Conservation (phyloP, 2,113 vertebrate genomes). For the Zosterops japonicus region DNA sequence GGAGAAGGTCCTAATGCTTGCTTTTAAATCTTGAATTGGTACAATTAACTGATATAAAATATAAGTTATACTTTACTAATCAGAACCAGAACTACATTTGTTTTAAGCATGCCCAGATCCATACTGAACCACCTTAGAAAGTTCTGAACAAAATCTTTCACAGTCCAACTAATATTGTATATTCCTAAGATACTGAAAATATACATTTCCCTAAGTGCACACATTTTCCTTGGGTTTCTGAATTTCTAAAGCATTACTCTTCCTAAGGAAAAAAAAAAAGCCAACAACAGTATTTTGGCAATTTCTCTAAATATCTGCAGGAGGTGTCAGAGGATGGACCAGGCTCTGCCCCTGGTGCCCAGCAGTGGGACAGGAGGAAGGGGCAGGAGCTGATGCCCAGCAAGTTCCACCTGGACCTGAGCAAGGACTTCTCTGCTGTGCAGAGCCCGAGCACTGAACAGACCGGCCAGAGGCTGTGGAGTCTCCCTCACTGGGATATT, state of each 20-base stretch:
- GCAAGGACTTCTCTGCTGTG: neutral
- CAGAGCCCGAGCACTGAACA: neutral
- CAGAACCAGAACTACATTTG: neutral
- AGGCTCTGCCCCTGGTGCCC: neutral
- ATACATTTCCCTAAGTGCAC: neutral
- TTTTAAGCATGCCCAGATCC: neutral
- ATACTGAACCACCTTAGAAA: neutral
- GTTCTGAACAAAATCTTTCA: neutral
- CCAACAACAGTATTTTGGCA: neutral
- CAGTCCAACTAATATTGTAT: neutral
- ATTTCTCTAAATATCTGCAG: neutral
- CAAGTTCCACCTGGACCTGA: neutral
- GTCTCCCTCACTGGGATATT: neutral
- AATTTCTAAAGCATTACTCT: neutral
- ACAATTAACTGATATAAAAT: neutral
- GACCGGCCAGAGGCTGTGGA: neutral
- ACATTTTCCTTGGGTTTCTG: neutral
- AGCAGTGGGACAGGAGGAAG: neutral
- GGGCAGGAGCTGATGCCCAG: neutral
- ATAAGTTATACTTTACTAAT: neutral
- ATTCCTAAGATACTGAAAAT: neutral
- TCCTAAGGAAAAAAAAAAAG: neutral
- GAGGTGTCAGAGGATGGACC: neutral
- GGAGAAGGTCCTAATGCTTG: neutral
- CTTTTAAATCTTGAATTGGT: neutral